phyloP scores from a whole-genome alignment of 2,113 vertebrate genomes.

The Vanacampus margaritifer region DNA sequence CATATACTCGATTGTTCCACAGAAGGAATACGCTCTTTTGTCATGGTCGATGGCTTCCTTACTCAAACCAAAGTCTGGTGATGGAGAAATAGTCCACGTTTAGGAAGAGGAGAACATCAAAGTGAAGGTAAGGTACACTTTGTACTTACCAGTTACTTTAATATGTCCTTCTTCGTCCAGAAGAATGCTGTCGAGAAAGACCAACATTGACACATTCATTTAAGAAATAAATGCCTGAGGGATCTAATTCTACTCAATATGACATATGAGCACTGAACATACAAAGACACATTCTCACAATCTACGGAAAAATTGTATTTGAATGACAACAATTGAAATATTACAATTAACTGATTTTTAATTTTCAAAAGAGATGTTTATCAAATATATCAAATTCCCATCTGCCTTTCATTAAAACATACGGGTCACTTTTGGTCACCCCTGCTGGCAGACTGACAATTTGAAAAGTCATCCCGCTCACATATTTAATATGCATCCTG shows the following conservation, averaged over 20 bases:
- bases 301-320: too few species aligned
- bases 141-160: slow-evolving; percentile 86
- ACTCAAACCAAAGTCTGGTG: slow-evolving; percentile 89
- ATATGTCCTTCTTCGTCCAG: slow-evolving; percentile 96
- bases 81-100: neutral
- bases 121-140: neutral
- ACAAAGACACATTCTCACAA: too few species aligned
- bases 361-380: neutral
- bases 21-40: slow-evolving; percentile 93
- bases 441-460: neutral
- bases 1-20: slow-evolving; percentile 97
- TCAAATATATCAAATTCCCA: neutral
- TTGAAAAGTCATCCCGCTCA: neutral
- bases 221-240: neutral
- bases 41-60: slow-evolving; percentile 95
- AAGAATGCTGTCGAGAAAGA: slow-evolving; percentile 80
- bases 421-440: neutral
- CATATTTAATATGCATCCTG: neutral
- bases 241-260: neutral
- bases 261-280: too few species aligned
- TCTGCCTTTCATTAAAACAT: neutral
- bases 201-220: neutral
- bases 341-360: too few species aligned
- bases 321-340: too few species aligned
- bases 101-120: neutral